phyloP scores from a whole-genome alignment of 1,140 invertebrate species.

The Zaprionus ornatus region DNA sequence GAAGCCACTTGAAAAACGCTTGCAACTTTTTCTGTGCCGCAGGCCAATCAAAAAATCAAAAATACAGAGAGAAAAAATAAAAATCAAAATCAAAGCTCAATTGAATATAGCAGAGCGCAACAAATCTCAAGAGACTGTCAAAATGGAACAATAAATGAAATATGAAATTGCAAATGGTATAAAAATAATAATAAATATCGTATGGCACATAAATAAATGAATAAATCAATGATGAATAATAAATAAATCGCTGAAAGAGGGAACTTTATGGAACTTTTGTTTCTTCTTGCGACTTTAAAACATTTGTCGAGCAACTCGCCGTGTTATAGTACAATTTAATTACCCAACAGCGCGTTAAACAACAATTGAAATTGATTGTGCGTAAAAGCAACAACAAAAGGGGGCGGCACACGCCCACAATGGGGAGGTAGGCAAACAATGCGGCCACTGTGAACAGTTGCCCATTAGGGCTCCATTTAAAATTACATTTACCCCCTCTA shows the following conservation, averaged over 20 bases:
- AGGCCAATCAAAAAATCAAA: conserved; percentile 40
- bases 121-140: conserved; percentile 10
- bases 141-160: conserved; percentile 19
- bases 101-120: conserved; percentile 2
- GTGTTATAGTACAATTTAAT: conserved; percentile 31
- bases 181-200: neutral
- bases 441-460: conserved; percentile 14
- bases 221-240: conserved; percentile 6
- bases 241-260: neutral
- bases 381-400: conserved; percentile 37
- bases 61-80: conserved; percentile 18
- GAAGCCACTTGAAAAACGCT: conserved; percentile 49
- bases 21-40: conserved; percentile 39
- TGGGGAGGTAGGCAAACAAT: conserved; percentile 13
- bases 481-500: conserved; percentile 31
- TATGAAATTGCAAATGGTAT: neutral
- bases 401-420: conserved; percentile 17
- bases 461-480: conserved; percentile 47
- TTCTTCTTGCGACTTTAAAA: neutral
- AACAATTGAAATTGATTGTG: conserved; percentile 55
- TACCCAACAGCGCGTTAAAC: conserved; percentile 30
- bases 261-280: neutral
- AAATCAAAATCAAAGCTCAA: neutral
- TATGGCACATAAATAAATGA: neutral
- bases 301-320: conserved; percentile 1